Conservation (phyloP, 2,888 invertebrate genomes). For the Dicroscelio sp. region DNA sequence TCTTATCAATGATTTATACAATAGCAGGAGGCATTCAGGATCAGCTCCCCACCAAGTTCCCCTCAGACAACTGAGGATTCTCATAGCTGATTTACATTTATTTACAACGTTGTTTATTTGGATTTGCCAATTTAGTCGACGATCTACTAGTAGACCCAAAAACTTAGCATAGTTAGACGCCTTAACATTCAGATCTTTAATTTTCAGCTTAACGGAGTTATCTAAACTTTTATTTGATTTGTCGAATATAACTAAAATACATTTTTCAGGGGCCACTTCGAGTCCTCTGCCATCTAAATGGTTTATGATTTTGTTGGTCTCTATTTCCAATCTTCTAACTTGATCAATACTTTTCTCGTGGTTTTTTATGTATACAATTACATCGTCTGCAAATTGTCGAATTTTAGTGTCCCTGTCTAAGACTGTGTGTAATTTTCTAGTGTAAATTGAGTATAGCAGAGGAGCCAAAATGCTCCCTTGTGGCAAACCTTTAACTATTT, state of each 20-base stretch:
- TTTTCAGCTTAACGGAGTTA: too few species aligned
- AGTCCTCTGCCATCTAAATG: too few species aligned
- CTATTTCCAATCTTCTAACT: too few species aligned
- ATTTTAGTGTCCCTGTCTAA: background rate
- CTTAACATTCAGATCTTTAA: background rate
- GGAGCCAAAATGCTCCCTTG: conserved; percentile 62
- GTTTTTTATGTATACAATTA: too few species aligned
- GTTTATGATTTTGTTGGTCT: too few species aligned
- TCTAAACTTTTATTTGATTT: background rate
- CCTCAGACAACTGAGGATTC: conserved; percentile 60
- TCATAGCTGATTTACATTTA: conserved; percentile 10
- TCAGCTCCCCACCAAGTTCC: conserved; percentile 63
- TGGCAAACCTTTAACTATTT: conserved; percentile 38
- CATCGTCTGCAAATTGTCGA: too few species aligned
- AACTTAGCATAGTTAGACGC: background rate
- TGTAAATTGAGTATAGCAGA: conserved; percentile 45
- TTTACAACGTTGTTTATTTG: background rate
- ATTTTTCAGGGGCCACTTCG: conserved; percentile 37
- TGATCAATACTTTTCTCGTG: too few species aligned
- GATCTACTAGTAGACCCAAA: background rate
- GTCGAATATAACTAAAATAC: conserved; percentile 23
- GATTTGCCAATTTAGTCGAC: background rate
- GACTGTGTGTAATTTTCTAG: background rate
- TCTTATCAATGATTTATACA: conserved; percentile 43
- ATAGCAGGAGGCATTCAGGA: background rate